Evolutionary conservation across 2,113 vertebrate species (phyloP), one percentile per base, ranked within the genome.

Genomic region (Prolemur simus): DNA sequence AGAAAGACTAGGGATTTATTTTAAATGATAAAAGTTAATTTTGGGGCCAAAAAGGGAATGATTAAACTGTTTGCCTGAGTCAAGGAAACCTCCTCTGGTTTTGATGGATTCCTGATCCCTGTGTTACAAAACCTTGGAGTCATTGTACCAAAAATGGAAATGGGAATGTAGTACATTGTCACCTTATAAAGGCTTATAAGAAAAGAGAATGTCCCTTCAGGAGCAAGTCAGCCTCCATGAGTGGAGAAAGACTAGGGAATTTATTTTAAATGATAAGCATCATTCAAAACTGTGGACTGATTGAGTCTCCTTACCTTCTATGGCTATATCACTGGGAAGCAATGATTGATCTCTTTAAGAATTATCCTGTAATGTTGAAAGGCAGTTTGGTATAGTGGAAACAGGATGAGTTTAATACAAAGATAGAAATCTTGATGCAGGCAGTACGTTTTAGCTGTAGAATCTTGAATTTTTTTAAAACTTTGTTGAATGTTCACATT

Each of bases 11-110:
- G 49, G 49, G 34, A 73, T 69, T 84, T 88, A 71, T 64, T 80
- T 52, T 80, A 80, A 88, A 29, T 92, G 68, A 49, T 69, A 95
- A 82, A 34, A 97, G 74, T 89, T 97, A 73, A 34, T 93, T 93
- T 95, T 86, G 17, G 64, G n/a, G 17, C 63, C 49, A 42, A 58
- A 92, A 89, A 90, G 42, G 37, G 42, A 83, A 77, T 83, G 39
- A 66, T 87, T 82, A 91, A 94, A 56, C 21, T 84, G 3, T 93
- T 94, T 96, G 47, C 34, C 78, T n/a, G 47, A 87, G 29, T 88
- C 20, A 85, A 88, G 69, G 90, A 92, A 91, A 86, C 39, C 17
- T 89, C 6, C 58, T 89, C 37, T 77, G 73, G 15, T 84, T 95
- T 77, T 87, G 76, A 52, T 87, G 77, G 83, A 87, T 90, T 93